A percentile compares a stretch with the other conserved stretches of the same genome.
These are phyloP conservation scores for Sebastes kiyomatsui DNA, from an alignment of 2,797 vertebrate genomes.

Conservation along the genomic window DNA sequence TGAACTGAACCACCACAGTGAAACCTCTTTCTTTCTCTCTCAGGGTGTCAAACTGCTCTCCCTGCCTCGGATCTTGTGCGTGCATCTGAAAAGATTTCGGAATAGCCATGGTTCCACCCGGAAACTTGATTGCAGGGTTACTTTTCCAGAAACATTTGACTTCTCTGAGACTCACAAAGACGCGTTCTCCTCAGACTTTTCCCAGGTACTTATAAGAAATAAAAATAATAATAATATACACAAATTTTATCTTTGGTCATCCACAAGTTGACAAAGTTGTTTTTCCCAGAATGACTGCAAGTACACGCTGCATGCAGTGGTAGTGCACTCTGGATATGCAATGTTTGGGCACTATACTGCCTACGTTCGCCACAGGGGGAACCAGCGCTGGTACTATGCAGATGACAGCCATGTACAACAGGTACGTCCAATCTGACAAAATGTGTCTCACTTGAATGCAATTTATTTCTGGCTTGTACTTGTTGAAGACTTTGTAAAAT, in stretches of 20 bases:
- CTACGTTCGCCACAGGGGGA: slow-evolving; percentile 45
- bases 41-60: slow-evolving; percentile 71
- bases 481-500: background rate
- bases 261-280: background rate
- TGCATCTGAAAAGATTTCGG: slow-evolving; percentile 79
- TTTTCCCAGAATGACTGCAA: slow-evolving; percentile 47
- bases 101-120: background rate
- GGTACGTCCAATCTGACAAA: slow-evolving; percentile 40
- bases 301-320: slow-evolving; percentile 79
- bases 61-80: slow-evolving; percentile 75
- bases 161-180: slow-evolving; percentile 18
- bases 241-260: background rate
- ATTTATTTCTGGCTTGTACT: background rate
- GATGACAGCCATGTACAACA: slow-evolving; percentile 54
- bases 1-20: background rate
- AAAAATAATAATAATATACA: background rate
- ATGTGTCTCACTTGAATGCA: background rate
- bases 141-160: slow-evolving; percentile 73
- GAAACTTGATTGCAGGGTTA: slow-evolving; percentile 68
- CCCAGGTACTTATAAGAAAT: slow-evolving; percentile 28
- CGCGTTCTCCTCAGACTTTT: slow-evolving; percentile 27
- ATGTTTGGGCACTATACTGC: slow-evolving; percentile 79
- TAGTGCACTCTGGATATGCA: slow-evolving; percentile 70
- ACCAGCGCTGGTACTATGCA: slow-evolving; percentile 67
- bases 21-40: background rate